Evolutionary conservation across 2,888 invertebrate genomes (phyloP).

Genomic region (Alentia gelatinosa): DNA sequence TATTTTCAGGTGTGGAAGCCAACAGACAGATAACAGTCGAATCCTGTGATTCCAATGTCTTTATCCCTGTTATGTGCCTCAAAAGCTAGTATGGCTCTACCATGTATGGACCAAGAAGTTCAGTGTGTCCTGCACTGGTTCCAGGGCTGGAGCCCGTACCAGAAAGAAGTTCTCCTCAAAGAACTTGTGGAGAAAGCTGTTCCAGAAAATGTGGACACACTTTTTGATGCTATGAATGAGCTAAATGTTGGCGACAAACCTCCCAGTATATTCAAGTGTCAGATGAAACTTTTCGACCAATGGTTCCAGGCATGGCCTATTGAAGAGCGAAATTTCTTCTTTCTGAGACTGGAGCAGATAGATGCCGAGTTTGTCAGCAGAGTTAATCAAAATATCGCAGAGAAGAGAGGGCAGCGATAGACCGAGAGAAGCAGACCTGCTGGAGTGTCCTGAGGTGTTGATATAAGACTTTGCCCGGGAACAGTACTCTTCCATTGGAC

Average conservation of each 20-base stretch:
- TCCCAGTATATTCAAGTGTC: constrained; percentile 81
- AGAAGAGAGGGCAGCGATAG: constrained; percentile 56
- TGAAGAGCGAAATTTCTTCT: constrained; percentile 74
- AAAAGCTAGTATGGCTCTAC: constrained; percentile 5
- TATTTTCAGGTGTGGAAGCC: too few relatives aligned
- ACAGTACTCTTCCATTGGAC: too few relatives aligned
- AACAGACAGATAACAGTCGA: too few relatives aligned
- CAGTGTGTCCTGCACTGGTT: constrained; percentile 77
- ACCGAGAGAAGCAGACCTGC: too few relatives aligned
- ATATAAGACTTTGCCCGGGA: too few relatives aligned
- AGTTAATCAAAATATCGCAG: constrained; percentile 69
- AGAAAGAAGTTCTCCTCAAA: constrained; percentile 75
- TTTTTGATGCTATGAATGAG: constrained; percentile 74
- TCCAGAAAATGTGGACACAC: constrained; percentile 72
- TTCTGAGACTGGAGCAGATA: constrained; percentile 73
- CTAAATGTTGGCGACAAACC: constrained; percentile 76
- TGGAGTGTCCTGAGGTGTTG: too few relatives aligned
- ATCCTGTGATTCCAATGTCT: background rate
- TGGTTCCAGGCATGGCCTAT: constrained; percentile 80
- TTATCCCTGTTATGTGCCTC: constrained; percentile 1
- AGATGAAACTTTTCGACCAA: constrained; percentile 80
- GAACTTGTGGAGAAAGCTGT: constrained; percentile 74
- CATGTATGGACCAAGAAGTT: constrained; percentile 70
- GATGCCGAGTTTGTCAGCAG: constrained; percentile 76
- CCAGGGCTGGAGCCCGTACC: constrained; percentile 71